Percentiles rank a stretch among this genome's conserved stretches.
Conservation (phyloP, 2,797 vertebrate genomes). For the Neosalanx taihuensis region DNA sequence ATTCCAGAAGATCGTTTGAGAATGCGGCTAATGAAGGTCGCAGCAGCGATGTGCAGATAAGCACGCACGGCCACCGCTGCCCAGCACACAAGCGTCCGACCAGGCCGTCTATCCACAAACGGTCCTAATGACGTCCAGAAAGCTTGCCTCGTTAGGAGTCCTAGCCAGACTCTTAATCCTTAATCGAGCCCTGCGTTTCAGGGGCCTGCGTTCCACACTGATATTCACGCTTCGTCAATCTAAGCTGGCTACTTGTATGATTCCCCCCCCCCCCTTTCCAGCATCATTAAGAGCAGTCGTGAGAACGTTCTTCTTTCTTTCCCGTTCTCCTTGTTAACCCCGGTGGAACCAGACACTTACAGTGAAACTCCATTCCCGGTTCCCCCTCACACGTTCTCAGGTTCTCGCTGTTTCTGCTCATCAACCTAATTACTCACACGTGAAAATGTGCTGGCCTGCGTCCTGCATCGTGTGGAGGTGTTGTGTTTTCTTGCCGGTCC, state of each 20-base stretch:
- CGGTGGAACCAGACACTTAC: not conserved
- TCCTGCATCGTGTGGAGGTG: not conserved
- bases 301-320: conserved; percentile 39
- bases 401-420: not conserved
- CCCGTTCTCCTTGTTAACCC: conserved; percentile 3
- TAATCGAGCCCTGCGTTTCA: conserved; percentile 56
- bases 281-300: conserved; percentile 51
- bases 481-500: not conserved
- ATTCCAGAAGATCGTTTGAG: too few relatives aligned
- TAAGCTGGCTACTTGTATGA: conserved; percentile 53
- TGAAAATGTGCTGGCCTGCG: not conserved
- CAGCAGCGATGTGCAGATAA: not conserved
- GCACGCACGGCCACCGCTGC: not conserved
- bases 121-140: conserved; percentile 46
- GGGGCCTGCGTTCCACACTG: conserved; percentile 38
- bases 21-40: too few relatives aligned
- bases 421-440: not conserved
- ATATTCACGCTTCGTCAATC: conserved; percentile 61
- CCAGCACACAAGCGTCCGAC: conserved; percentile 6
- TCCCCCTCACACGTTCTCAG: not conserved
- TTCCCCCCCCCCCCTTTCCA: conserved; percentile 38
- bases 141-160: conserved; percentile 39
- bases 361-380: not conserved
- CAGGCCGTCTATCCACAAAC: conserved; percentile 27
- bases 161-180: conserved; percentile 53